A percentile compares a stretch with the other conserved stretches of the same genome.
Evolutionary conservation across 2,888 invertebrate genomes (phyloP).

Genomic region (Phymatocera aterrima): DNA sequence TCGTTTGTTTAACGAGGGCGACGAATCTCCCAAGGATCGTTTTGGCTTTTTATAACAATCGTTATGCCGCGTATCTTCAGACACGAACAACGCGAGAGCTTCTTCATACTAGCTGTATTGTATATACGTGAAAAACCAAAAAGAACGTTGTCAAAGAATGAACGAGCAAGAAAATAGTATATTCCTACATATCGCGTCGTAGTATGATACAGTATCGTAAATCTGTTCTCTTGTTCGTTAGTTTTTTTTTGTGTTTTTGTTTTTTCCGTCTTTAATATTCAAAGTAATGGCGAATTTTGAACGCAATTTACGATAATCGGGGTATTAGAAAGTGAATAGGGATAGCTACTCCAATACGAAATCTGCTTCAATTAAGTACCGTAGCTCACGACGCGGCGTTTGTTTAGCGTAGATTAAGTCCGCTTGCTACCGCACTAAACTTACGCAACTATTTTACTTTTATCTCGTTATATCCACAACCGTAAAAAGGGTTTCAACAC

Average conservation of each 20-base stretch:
- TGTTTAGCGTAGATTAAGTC: conserved; percentile 37
- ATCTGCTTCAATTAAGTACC: no score
- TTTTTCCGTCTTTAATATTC: no score
- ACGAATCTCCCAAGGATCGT: conserved; percentile 76
- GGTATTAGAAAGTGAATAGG: no score
- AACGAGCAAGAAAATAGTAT: neutral
- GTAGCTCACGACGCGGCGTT: neutral
- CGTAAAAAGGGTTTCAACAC: conserved; percentile 66
- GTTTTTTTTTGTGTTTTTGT: no score
- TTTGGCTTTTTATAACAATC: conserved; percentile 61
- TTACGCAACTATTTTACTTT: conserved; percentile 27
- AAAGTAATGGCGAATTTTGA: no score
- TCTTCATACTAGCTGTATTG: no score
- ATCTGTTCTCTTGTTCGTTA: no score
- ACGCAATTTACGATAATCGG: no score
- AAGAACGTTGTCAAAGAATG: neutral
- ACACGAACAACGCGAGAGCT: no score
- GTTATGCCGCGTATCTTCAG: neutral
- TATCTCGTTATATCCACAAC: conserved; percentile 54
- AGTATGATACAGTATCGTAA: no score
- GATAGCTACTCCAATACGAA: no score
- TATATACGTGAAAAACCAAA: neutral
- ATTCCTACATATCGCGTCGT: neutral
- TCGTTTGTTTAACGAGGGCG: conserved; percentile 72
- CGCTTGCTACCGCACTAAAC: conserved; percentile 37